phyloP scores from a whole-genome alignment of 2,113 vertebrate genomes.

The Hydropotes inermis region DNA sequence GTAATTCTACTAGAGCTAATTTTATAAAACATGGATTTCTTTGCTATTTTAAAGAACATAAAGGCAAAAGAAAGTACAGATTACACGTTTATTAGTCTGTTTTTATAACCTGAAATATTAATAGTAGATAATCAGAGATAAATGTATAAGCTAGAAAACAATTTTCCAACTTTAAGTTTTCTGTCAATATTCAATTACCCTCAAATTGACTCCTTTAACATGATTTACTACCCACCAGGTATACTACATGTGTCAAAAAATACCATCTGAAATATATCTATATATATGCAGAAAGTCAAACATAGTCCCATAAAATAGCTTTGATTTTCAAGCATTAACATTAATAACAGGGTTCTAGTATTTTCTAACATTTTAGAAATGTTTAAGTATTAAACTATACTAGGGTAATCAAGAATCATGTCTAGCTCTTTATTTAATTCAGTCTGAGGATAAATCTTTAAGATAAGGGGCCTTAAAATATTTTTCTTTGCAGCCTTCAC shows the following conservation, averaged over 20 bases:
- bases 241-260: not conserved
- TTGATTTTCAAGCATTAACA: not conserved
- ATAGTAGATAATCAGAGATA: not conserved
- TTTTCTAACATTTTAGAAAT: not conserved
- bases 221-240: not conserved
- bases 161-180: not conserved
- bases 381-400: not conserved
- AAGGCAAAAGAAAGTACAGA: not conserved
- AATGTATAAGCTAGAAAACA: not conserved
- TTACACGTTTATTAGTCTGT: not conserved
- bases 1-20: not conserved
- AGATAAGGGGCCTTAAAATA: not conserved
- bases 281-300: not conserved
- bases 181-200: not conserved
- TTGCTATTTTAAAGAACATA: not conserved
- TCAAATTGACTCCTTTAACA: not conserved
- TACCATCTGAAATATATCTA: not conserved
- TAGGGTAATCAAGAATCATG: not conserved
- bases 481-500: not conserved
- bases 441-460: not conserved
- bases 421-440: slow-evolving; percentile 29
- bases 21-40: not conserved
- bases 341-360: not conserved
- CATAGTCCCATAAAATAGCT: not conserved
- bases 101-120: not conserved